Percentiles rank a stretch among this genome's conserved stretches.
Conservation (phyloP, 2,797 vertebrate species). For the Galagoides demidoff region DNA sequence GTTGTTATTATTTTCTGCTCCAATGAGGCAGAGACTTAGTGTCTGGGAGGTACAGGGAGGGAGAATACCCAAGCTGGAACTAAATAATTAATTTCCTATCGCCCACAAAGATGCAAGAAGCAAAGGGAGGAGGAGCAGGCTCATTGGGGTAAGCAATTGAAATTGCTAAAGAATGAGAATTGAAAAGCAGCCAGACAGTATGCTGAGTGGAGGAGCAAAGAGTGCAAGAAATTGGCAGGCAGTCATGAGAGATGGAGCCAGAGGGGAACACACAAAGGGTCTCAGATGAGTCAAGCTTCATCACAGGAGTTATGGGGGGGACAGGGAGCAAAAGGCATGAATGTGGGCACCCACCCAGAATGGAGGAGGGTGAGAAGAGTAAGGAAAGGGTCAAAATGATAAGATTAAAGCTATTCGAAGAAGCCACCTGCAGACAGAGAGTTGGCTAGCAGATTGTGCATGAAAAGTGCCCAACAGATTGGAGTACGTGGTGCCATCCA, state of each 20-base stretch:
- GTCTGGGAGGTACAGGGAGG: neutral
- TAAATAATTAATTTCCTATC: constrained; percentile 43
- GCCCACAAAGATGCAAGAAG: constrained; percentile 43
- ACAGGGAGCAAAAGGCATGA: constrained; percentile 21
- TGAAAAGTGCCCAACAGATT: neutral
- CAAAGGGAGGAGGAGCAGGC: neutral
- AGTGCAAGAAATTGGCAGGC: constrained; percentile 78
- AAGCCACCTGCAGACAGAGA: neutral
- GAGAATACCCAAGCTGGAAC: constrained; percentile 22
- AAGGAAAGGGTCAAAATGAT: constrained; percentile 40
- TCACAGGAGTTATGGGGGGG: constrained; percentile 60
- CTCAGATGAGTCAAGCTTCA: constrained; percentile 72
- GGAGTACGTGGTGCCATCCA: neutral
- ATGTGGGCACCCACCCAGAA: accelerated
- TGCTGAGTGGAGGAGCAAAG: constrained; percentile 65
- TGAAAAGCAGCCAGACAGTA: constrained; percentile 72
- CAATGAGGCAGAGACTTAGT: neutral
- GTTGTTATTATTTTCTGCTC: neutral
- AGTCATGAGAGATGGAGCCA: constrained; percentile 73
- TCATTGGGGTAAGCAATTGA: constrained; percentile 70
- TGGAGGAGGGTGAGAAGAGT: constrained; percentile 35
- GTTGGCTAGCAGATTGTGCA: neutral
- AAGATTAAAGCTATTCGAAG: constrained; percentile 51
- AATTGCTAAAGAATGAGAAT: constrained; percentile 74
- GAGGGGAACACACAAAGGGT: constrained; percentile 71